Base-by-base conservation (phyloP, 2,797 vertebrate genomes). In the Capromys pilorides region DNA sequence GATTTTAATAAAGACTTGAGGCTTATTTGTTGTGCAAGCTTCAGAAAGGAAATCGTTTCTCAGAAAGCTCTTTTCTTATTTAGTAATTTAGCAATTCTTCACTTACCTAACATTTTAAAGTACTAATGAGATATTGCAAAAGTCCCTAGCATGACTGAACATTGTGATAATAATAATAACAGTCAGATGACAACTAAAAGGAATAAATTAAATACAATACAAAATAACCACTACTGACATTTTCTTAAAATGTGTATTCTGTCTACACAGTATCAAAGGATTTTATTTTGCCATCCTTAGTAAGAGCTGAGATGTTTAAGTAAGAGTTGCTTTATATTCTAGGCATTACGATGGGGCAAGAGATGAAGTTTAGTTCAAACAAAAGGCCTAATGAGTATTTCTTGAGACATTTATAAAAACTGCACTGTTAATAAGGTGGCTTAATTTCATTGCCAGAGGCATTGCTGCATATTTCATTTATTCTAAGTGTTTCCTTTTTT, bases 351-450 rank as follows among this genome's bases (percentile, higher is more conserved):
- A 94, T 87, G 87, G 79, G 78, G 28, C 33, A 90, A 69, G 86
- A 91, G 80, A 96, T 90, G 90, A 94, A 86, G 86, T 94, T 96
- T 73, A 89, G 8, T 94, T 92, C 67, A 95, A 85, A 96, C 95
- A 95, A 95, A 97, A 96, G 87, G 12, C 67, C 87, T 93, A 93
- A 88, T 91, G 90, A 96, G 81, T 75, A n/a, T 94, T 95, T 95
- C 91, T 96, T 0, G 64, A 91, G 93, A 95, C 85, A 67, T 97
- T 90, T 95, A 81, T 94, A 93, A 96, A 97, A 97, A 95, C 80
- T 61, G 12, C 97, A 93, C 87, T 94, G 94, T 97, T 98, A 98
- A 98, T 98, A 98, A 98, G 96, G 87, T 95, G 92, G 96, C 62
- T 71, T 86, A 95, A 97, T 98, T 98, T 97, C 90, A 96, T 97